Base-by-base conservation (phyloP, 2,797 vertebrate genomes). In the Chelmon rostratus region DNA sequence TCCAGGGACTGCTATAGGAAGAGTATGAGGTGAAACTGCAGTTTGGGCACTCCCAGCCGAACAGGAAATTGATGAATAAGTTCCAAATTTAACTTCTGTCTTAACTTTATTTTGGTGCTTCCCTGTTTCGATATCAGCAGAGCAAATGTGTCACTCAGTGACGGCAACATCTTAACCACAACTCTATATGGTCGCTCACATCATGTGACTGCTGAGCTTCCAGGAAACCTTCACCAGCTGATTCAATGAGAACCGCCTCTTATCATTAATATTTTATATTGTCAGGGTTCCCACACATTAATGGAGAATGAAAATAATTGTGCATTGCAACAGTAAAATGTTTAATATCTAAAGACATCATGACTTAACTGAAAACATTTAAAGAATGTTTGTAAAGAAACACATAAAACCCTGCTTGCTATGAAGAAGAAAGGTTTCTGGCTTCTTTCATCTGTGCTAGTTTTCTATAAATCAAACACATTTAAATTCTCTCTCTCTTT, bases 21-120 rank as follows among this genome's bases (percentile, higher is more conserved):
- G 61, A 47, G 35, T n/a, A 2, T 0, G 28, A 19, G 21, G 54
- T 57, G 54, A 18, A 54, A 54, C 12, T 58, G 0, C 5, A 37
- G 18, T 31, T 42, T 42, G 40, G 28, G 28, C 28, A 31, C 56
- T 52, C 28, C n/a, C 23, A n/a, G 33, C 12, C 6, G 3, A 44
- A 25, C 62, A 63, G 74, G 44, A 68, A 76, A 37, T 4, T 0
- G 0, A 53, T 13, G 50, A 57, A 46, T 12, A 31, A 2, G 15
- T 63, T 57, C 49, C 33, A 61, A 19, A 57, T 46, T 46, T 33
- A 64, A 21, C 50, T 42, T 56, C 2, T 18, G 47, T 64, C 46
- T 73, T 21, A 42, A 47, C 13, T n/a, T 28, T 70, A 74, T 78
- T 81, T 67, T 23, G 54, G 54, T 70, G 31, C 70, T 85, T 85